Base-by-base conservation (phyloP, 2,888 invertebrate genomes). In the Mythimna ferrago region DNA sequence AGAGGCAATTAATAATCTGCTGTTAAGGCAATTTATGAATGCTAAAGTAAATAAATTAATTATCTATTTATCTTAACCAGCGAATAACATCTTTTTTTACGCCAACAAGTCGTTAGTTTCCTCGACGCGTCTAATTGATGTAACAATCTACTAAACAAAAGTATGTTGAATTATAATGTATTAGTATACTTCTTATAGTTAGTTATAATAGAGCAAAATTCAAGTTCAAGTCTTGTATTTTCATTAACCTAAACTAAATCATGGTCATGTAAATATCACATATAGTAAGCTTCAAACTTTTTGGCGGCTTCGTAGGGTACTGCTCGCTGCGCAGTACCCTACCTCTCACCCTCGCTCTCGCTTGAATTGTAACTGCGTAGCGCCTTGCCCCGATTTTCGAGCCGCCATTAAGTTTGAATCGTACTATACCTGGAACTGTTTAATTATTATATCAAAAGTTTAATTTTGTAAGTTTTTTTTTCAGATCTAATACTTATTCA, bases 1-100 rank as follows among this genome's bases (percentile, higher is more conserved):
- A 91, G 91, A 92, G 92, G 94, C 92, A 93, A 91, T 93, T 93
- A 92, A 92, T 92, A 92, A 92, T 94, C 91, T 93, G 93, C 91
- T 92, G 92, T 93, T 94, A 94, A 93, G 93, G 94, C 94, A 94
- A 93, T 94, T 92, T 92, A 93, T 91, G 92, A 92, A 94, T 92
- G 93, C 92, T 93, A 91, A 91, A 92, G 92, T 93, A 94, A 93
- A 94, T 95, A 94, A 95, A 94, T 94, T 92, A 95, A 91, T 93
- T 91, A 92, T 91, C 91, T 92, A 91, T 91, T 89, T 90, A 89
- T 92, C 89, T 92, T 89, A 92, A 91, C 87, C 89, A 90, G 92
- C 89, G 88, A 90, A 90, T 90, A 90, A 89, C 85, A 87, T 91
- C 85, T 86, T 88, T 80, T 26, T 88, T 84, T 77, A 86, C 89